Evolutionary conservation across 1,140 invertebrate genomes (phyloP), one percentile per base, ranked within the genome.

Genomic region (Polypedilum vanderplanki): DNA sequence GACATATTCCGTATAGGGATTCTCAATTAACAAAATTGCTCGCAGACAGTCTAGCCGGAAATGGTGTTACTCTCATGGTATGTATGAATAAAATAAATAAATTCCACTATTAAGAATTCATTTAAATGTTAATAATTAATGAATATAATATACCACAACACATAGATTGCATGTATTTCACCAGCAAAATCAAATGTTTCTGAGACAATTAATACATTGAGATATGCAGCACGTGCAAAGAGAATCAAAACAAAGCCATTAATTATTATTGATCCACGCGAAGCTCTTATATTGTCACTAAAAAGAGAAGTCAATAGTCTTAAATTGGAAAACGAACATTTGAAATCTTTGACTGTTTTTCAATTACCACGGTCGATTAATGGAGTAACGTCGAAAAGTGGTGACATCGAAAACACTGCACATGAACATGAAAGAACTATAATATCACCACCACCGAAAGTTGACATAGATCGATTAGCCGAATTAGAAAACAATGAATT

Each of bases 241-340:
- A 90, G 90, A 80, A 96, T 96, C 75, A 88, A 90, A 78, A 94
- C 93, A 0, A 95, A 95, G 81, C 94, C 94, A 0, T 88, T 96
- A 64, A 90, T 96, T n/a, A 89, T 94, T 81, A 97, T 97, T 94
- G 95, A 98, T 83, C 94, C 95, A 0, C 84, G 95, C 76, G 96
- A 98, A 81, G 93, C 94, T 15, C 82, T 97, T 1, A 97, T 98
- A 77, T 81, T 97, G 7, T 94, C 90, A 79, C 81, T 98, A 57
- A 96, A 97, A 83, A 84, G 93, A 65, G 95, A 97, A 84, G 90
- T 98, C 7, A 87, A 90, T 75, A 90, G 93, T 1, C 87, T 98
- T 40, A 90, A 97, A 79, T 89, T 90, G 77, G 97, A 99, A 84
- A 98, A 99, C 79, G 91, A 95, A 75, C 93, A 96, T 77, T 83